Conservation (phyloP, 2,888 invertebrate species). For the Pherbina coryleti region DNA sequence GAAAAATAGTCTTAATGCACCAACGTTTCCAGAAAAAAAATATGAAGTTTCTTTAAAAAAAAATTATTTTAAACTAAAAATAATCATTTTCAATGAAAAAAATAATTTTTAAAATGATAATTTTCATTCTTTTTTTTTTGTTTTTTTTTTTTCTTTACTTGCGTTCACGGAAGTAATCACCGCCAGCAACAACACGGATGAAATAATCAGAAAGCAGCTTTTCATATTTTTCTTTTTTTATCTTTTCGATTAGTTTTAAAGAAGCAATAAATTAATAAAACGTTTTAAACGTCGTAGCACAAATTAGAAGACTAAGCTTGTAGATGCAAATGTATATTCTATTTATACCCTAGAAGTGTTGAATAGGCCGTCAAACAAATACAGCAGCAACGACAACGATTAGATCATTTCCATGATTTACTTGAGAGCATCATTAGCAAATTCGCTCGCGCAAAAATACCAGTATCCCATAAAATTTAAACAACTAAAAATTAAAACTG, state of each 20-base stretch:
- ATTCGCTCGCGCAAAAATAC: too few species aligned
- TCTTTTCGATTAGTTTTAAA: too few species aligned
- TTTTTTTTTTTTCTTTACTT: not conserved
- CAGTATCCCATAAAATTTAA: too few species aligned
- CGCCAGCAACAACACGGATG: not conserved
- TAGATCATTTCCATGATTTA: constrained; percentile 8
- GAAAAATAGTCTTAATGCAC: not conserved
- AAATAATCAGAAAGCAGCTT: not conserved
- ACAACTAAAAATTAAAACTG: too few species aligned
- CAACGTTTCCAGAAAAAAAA: not conserved
- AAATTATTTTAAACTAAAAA: not conserved
- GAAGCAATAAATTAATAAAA: not conserved
- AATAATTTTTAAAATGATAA: too few species aligned
- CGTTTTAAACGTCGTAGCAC: not conserved
- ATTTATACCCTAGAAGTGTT: not conserved
- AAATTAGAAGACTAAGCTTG: constrained; percentile 1
- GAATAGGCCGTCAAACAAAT: not conserved
- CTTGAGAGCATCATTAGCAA: not conserved
- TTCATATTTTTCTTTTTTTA: constrained; percentile 1
- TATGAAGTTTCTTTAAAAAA: not conserved
- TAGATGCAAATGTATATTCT: not conserved
- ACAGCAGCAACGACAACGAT: not conserved
- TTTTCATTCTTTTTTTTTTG: too few species aligned
- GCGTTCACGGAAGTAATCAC: not conserved
- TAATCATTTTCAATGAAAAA: not conserved